A percentile compares a stretch with the other conserved stretches of the same genome.
These are phyloP conservation scores for Panagrolaimus sp. DNA, from an alignment of 1,140 invertebrate genomes.

Conservation along the genomic window DNA sequence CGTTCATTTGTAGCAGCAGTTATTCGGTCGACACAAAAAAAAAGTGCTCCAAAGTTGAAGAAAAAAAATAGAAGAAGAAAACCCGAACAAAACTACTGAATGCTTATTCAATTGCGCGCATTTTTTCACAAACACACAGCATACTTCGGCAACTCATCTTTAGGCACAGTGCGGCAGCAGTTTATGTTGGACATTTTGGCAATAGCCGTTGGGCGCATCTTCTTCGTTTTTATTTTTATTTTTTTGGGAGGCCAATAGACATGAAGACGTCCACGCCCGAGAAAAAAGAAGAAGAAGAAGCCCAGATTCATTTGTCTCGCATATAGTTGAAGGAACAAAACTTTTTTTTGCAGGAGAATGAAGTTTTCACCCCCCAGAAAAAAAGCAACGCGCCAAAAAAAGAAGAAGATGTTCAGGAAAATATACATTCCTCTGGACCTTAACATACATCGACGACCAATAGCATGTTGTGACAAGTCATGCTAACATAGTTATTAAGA, in stretches of 20 bases:
- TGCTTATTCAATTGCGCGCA: slow-evolving; percentile 15
- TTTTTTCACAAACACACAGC: slow-evolving; percentile 12
- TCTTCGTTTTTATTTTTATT: background rate
- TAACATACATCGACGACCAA: too few species aligned
- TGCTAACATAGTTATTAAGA: too few species aligned
- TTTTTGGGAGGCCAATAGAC: background rate
- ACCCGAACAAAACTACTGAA: slow-evolving; percentile 14
- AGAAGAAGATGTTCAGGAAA: too few species aligned
- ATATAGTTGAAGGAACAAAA: slow-evolving; percentile 11
- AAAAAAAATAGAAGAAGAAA: background rate
- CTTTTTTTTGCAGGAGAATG: slow-evolving; percentile 8
- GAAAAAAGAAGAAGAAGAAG: background rate
- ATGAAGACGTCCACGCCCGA: background rate
- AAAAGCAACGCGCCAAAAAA: background rate
- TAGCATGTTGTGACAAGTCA: too few species aligned
- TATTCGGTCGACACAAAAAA: background rate
- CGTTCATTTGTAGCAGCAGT: background rate
- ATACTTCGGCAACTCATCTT: slow-evolving; percentile 10
- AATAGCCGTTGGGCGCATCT: slow-evolving; percentile 11
- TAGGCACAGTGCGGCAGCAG: background rate
- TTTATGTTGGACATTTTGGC: slow-evolving; percentile 5
- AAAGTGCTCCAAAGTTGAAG: slow-evolving; percentile 5
- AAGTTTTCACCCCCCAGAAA: slow-evolving; percentile 9
- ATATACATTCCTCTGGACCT: too few species aligned
- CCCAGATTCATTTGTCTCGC: slow-evolving; percentile 15